Evolutionary conservation across 2,888 invertebrate genomes (phyloP), one percentile per base, ranked within the genome.

Genomic region (Chorisops tibialis): DNA sequence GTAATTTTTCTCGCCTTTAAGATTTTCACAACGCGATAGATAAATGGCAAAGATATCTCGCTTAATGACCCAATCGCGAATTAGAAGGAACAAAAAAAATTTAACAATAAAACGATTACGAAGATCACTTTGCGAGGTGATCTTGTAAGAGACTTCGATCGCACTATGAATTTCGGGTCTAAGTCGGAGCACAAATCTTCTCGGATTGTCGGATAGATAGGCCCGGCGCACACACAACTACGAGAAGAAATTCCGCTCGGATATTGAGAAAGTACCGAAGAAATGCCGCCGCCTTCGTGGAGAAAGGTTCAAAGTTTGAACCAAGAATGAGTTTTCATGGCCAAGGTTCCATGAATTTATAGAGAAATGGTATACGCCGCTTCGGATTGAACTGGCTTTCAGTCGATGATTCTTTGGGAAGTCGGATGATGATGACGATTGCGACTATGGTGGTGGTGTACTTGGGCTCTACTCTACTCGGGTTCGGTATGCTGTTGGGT

Each of bases 311-410:
- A 72, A 71, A 73, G 70, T 70, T 71, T 73, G 70, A 72, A 73
- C 71, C 70, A 72, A 73, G 74, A 79, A 78, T 78, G 77, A 77
- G 72, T 74, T 73, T 75, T 74, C 75, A 75, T 74, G 75, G 76
- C 73, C 74, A 76, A 76, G 77, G 75, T 73, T 73, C 75, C 73
- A 71, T 65, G 72, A 74, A 75, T 78, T 78, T 79, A 79, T 77
- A 78, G 78, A 77, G 76, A 77, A 78, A 78, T 59, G 43, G 30
- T 45, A 56, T 56, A 45, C 56, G 56, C 18, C 30, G 45, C 30
- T 43, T 41, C 54, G 41, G 54, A 43, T 22, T 39, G 22, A 39
- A 24, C 12, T 56, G 38, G 30, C 56, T 56, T 56, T 56, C 56
- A 43, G 43, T 18, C 43, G 43, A 43, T 12, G 43, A 22, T 47